phyloP scores from a whole-genome alignment of 2,888 invertebrate species.

The Drosophila testacea region DNA sequence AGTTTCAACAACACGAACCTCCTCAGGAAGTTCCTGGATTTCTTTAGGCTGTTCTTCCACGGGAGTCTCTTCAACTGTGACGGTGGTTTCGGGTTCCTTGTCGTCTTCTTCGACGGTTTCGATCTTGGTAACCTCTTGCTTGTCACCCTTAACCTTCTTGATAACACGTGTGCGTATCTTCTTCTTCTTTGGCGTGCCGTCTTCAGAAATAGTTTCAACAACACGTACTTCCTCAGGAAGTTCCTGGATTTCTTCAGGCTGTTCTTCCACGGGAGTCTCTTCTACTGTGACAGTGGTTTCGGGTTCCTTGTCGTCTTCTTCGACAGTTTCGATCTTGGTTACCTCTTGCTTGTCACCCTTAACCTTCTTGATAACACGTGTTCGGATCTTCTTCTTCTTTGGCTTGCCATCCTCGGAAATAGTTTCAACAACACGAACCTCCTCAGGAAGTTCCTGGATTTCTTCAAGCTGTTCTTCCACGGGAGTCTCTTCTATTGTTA shows the following conservation, averaged over 20 bases:
- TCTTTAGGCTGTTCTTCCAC: constrained; percentile 34
- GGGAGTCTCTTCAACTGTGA: constrained; percentile 50
- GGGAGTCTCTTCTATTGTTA: constrained; percentile 44
- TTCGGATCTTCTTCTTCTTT: constrained; percentile 47
- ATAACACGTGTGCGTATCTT: constrained; percentile 49
- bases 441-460: constrained; percentile 44
- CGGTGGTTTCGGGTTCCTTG: constrained; percentile 48
- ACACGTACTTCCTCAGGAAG: constrained; percentile 48
- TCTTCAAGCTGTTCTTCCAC: constrained; percentile 40
- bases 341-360: constrained; percentile 51
- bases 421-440: constrained; percentile 43
- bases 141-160: constrained; percentile 46
- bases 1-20: constrained; percentile 49
- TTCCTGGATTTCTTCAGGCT: constrained; percentile 35
- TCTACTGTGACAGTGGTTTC: constrained; percentile 47
- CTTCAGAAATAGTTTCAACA: constrained; percentile 40
- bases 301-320: constrained; percentile 50
- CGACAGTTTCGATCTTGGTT: constrained; percentile 51
- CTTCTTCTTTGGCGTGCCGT: constrained; percentile 41
- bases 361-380: constrained; percentile 48
- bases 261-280: constrained; percentile 35
- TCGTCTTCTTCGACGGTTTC: constrained; percentile 59
- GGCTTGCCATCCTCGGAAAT: constrained; percentile 47
- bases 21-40: constrained; percentile 48
- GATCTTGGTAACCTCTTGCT: constrained; percentile 55